phyloP scores from a whole-genome alignment of 2,888 invertebrate species.

The Pollenia amentaria region DNA sequence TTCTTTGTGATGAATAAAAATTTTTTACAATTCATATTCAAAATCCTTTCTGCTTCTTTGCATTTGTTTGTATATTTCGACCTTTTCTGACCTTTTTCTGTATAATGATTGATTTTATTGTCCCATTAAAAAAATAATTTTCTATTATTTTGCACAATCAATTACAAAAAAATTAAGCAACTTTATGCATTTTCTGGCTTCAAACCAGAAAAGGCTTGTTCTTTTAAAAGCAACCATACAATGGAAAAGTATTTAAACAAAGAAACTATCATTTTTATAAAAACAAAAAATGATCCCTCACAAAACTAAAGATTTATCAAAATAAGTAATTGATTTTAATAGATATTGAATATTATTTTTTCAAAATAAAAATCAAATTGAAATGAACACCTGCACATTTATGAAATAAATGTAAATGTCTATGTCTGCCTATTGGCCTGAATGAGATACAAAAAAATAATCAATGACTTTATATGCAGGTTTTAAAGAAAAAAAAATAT shows the following conservation, averaged over 20 bases:
- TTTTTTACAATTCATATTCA: too few species aligned
- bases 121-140: too few species aligned
- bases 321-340: conserved; percentile 54
- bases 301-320: conserved; percentile 53
- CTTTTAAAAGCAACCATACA: conserved; percentile 29
- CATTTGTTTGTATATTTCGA: too few species aligned
- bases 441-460: conserved; percentile 34
- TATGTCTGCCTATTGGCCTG: conserved; percentile 17
- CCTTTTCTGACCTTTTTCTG: too few species aligned
- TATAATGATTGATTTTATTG: too few species aligned
- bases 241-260: conserved; percentile 1
- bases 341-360: conserved; percentile 52
- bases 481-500: conserved; percentile 25
- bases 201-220: conserved; percentile 28
- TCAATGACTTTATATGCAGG: conserved; percentile 56
- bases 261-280: conserved; percentile 30
- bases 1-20: too few species aligned
- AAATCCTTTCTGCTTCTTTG: too few species aligned
- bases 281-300: conserved; percentile 37
- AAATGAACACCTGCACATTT: conserved; percentile 64
- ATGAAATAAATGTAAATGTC: not conserved
- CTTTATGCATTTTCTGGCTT: not conserved
- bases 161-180: conserved; percentile 6
- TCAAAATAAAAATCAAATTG: conserved; percentile 16
- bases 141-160: conserved; percentile 10